Evolutionary conservation across 2,888 invertebrate species (phyloP).

Genomic region (Bugulina stolonifera): DNA sequence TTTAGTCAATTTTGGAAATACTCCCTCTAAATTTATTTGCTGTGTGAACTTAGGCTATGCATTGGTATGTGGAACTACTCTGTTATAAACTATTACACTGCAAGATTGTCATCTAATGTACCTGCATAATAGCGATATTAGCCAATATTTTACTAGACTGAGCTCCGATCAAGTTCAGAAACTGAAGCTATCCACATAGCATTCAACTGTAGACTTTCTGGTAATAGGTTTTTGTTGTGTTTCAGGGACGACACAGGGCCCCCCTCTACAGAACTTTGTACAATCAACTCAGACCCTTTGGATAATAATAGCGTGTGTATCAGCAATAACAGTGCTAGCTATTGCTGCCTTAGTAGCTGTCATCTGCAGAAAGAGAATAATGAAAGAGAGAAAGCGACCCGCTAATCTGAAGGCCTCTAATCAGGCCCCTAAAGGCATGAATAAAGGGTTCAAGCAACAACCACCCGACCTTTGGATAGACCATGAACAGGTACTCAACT

Average conservation of each 20-base stretch:
- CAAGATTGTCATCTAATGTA: too few relatives aligned
- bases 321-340: slow-evolving; percentile 53
- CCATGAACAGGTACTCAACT: slow-evolving; percentile 12
- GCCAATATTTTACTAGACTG: too few relatives aligned
- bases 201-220: too few relatives aligned
- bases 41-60: too few relatives aligned
- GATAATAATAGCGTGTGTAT: slow-evolving; percentile 60
- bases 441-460: slow-evolving; percentile 2
- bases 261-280: not conserved
- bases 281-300: slow-evolving; percentile 58
- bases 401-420: slow-evolving; percentile 21
- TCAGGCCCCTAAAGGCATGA: slow-evolving; percentile 19
- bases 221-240: too few relatives aligned
- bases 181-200: too few relatives aligned
- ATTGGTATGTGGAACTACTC: too few relatives aligned
- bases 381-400: not conserved
- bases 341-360: slow-evolving; percentile 57
- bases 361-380: slow-evolving; percentile 57
- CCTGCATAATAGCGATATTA: too few relatives aligned
- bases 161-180: too few relatives aligned
- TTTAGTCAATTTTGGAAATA: too few relatives aligned
- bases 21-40: too few relatives aligned
- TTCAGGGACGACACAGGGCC: not conserved
- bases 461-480: slow-evolving; percentile 21
- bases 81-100: too few relatives aligned